These are phyloP conservation scores for Anoplopoma fimbria DNA, from an alignment of 2,113 vertebrate genomes.

Conservation along the genomic window DNA sequence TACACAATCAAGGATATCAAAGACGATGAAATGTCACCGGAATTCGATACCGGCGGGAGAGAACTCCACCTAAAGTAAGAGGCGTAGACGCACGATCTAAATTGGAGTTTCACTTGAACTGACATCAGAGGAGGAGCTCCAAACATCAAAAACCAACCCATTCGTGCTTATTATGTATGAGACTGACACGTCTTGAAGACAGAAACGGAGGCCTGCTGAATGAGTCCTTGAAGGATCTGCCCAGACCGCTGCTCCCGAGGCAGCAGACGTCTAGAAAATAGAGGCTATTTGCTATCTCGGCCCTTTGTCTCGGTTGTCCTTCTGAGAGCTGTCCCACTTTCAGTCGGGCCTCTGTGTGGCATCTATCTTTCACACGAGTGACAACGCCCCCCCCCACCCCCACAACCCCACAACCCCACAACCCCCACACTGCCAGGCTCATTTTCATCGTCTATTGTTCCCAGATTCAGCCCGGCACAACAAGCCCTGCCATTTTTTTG, in stretches of 20 bases:
- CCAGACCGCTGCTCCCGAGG: slow-evolving; percentile 6
- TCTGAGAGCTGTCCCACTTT: slow-evolving; percentile 80
- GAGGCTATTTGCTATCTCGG: slow-evolving; percentile 24
- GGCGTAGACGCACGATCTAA: slow-evolving; percentile 2
- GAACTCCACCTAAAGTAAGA: slow-evolving; percentile 28
- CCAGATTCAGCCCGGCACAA: slow-evolving; percentile 44
- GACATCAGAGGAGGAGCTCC: slow-evolving; percentile 16
- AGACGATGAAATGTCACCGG: slow-evolving; percentile 64
- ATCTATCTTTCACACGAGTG: slow-evolving; percentile 71
- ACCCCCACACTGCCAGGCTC: slow-evolving; percentile 56
- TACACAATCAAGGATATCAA: slow-evolving; percentile 68
- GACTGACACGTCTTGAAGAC: slow-evolving; percentile 3
- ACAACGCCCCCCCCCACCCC: slow-evolving; percentile 22
- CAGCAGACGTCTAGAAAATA: slow-evolving; percentile 11
- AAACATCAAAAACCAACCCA: slow-evolving; percentile 29
- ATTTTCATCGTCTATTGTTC: slow-evolving; percentile 70
- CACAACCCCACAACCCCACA: too few relatives aligned
- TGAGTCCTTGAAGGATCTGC: slow-evolving; percentile 36
- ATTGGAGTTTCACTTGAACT: slow-evolving; percentile 40
- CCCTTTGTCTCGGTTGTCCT: slow-evolving; percentile 51
- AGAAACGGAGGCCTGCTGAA: slow-evolving; percentile 37
- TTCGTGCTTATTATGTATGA: slow-evolving; percentile 45
- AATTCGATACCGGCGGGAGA: slow-evolving; percentile 43
- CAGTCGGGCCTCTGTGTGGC: slow-evolving; percentile 66
- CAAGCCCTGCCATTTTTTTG: slow-evolving; percentile 47